These are phyloP conservation scores for Hyperoplus lanceolatus DNA, from an alignment of 2,797 vertebrate species.

Conservation along the genomic window DNA sequence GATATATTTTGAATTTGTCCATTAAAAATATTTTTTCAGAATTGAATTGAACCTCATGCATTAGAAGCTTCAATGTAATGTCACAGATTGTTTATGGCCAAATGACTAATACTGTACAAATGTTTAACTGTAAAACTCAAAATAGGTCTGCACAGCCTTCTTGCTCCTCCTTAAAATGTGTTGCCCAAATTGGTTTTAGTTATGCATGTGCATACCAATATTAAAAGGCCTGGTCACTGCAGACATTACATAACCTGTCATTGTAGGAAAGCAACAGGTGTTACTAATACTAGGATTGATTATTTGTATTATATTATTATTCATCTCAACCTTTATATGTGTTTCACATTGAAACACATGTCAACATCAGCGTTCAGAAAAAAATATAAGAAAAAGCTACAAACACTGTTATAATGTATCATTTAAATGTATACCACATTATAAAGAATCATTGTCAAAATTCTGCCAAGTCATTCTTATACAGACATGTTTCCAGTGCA, in stretches of 20 bases:
- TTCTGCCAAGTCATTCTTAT: too few relatives aligned
- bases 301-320: too few relatives aligned
- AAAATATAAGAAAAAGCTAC: too few relatives aligned
- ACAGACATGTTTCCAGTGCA: too few relatives aligned
- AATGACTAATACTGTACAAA: not conserved
- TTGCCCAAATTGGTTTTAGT: not conserved
- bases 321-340: too few relatives aligned
- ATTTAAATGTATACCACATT: constrained; percentile 1
- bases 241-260: not conserved
- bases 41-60: too few relatives aligned
- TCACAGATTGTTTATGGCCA: not conserved
- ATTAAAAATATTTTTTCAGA: too few relatives aligned
- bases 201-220: not conserved
- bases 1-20: too few relatives aligned
- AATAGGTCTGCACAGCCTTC: not conserved
- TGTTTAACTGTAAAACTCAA: too few relatives aligned
- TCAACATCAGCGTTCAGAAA: too few relatives aligned
- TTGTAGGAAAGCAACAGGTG: not conserved
- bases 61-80: not conserved
- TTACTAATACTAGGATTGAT: too few relatives aligned
- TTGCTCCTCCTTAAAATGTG: not conserved
- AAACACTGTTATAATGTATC: not conserved
- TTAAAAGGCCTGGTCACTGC: not conserved
- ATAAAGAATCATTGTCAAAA: not conserved
- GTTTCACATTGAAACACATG: too few relatives aligned